Conservation (phyloP, 2,888 invertebrate genomes). For the Zaprionus bogoriensis region DNA sequence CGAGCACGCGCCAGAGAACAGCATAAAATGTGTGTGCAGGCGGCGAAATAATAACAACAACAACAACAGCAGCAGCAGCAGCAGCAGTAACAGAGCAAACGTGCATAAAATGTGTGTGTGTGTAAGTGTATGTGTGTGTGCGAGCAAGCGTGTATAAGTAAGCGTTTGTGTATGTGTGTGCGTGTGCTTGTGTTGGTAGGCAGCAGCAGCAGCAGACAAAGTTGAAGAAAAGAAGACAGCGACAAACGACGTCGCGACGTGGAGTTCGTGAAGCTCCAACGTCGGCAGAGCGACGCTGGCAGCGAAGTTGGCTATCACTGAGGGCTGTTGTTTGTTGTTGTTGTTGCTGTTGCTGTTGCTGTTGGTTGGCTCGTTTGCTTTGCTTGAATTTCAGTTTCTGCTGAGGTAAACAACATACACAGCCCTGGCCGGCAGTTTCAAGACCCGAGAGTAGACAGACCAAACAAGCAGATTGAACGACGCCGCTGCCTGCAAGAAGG, state of each 20-base stretch:
- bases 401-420: constrained; percentile 64
- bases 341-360: constrained; percentile 34
- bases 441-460: constrained; percentile 56
- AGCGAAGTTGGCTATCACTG: constrained; percentile 37
- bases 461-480: constrained; percentile 58
- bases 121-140: constrained; percentile 15
- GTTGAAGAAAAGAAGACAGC: constrained; percentile 62
- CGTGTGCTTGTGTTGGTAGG: constrained; percentile 39
- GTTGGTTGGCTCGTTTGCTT: constrained; percentile 52
- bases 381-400: constrained; percentile 69
- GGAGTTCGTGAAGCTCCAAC: constrained; percentile 51
- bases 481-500: constrained; percentile 50
- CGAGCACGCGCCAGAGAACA: constrained; percentile 30
- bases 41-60: constrained; percentile 48
- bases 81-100: constrained; percentile 28
- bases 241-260: constrained; percentile 35
- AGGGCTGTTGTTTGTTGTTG: constrained; percentile 42
- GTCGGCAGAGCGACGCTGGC: constrained; percentile 25
- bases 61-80: constrained; percentile 29
- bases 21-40: constrained; percentile 58
- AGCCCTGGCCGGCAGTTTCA: constrained; percentile 57
- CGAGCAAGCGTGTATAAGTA: background rate
- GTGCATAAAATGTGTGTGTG: constrained; percentile 46
- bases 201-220: constrained; percentile 63
- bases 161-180: constrained; percentile 9